phyloP scores from a whole-genome alignment of 2,888 invertebrate genomes.

The Venusia cambrica region DNA sequence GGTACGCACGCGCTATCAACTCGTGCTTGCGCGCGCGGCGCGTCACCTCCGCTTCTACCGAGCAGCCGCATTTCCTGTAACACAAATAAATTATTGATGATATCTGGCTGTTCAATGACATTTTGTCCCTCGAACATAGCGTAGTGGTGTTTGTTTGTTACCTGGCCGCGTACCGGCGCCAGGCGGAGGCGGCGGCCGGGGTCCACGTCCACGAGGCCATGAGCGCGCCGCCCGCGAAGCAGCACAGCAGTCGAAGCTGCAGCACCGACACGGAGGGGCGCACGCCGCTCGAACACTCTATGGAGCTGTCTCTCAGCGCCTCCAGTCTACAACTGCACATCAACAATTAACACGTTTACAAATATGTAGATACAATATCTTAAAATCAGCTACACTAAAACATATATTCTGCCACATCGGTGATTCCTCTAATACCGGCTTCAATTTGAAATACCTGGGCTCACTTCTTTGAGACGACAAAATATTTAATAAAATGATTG shows the following conservation, averaged over 20 bases:
- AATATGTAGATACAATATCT: too few relatives aligned
- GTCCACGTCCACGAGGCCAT: constrained; percentile 98
- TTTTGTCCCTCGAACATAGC: too few relatives aligned
- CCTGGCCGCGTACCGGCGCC: constrained; percentile 93
- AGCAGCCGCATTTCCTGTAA: constrained; percentile 87
- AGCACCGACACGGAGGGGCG: constrained; percentile 91
- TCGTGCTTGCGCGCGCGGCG: constrained; percentile 90
- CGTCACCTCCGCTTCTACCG: constrained; percentile 80
- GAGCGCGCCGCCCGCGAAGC: constrained; percentile 91
- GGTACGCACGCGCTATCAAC: constrained; percentile 94
- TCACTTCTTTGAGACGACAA: too few relatives aligned
- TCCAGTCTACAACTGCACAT: constrained; percentile 58
- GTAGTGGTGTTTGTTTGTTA: constrained; percentile 41
- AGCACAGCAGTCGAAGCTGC: constrained; percentile 89
- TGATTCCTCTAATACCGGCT: too few relatives aligned
- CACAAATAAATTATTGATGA: too few relatives aligned
- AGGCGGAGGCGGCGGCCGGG: constrained; percentile 89
- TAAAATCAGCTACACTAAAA: too few relatives aligned
- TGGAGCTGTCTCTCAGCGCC: constrained; percentile 41
- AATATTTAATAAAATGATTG: too few relatives aligned
- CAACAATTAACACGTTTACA: too few relatives aligned
- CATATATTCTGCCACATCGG: too few relatives aligned
- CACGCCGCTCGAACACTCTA: constrained; percentile 83
- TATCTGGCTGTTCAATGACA: too few relatives aligned
- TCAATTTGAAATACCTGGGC: too few relatives aligned